Evolutionary conservation across 2,888 invertebrate genomes (phyloP).

Genomic region (Conus canariensis): DNA sequence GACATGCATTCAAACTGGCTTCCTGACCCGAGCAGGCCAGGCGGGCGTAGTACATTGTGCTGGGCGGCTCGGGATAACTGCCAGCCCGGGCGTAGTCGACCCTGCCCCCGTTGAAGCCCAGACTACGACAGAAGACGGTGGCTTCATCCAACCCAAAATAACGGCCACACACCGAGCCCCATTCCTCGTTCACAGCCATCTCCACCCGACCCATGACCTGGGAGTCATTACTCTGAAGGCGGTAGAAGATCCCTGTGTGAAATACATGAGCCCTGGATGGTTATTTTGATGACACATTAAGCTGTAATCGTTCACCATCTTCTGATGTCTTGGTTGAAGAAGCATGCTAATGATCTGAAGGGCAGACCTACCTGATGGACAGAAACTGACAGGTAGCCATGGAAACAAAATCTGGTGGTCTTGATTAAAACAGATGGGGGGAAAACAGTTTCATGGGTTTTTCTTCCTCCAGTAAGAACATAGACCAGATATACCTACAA

Average conservation of each 20-base stretch:
- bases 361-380: too few species aligned
- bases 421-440: too few species aligned
- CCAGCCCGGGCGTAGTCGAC: too few species aligned
- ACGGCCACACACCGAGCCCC: conserved; percentile 88
- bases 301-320: too few species aligned
- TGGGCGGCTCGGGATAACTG: not conserved
- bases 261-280: not conserved
- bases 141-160: conserved; percentile 86
- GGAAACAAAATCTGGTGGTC: too few species aligned
- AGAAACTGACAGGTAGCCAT: too few species aligned
- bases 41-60: conserved; percentile 59
- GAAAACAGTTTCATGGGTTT: too few species aligned
- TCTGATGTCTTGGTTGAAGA: too few species aligned
- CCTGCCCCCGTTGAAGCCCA: conserved; percentile 35
- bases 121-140: conserved; percentile 80
- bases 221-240: conserved; percentile 53
- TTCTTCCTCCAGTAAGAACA: too few species aligned
- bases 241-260: conserved; percentile 60
- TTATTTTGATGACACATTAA: too few species aligned
- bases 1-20: conserved; percentile 58
- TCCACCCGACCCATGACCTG: conserved; percentile 80
- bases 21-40: conserved; percentile 67
- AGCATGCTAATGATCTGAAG: too few species aligned
- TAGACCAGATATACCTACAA: too few species aligned
- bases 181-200: conserved; percentile 85